Evolutionary conservation across 1,140 invertebrate genomes (phyloP), one percentile per base, ranked within the genome.

Genomic region (Bursaphelenchus mucronatus): DNA sequence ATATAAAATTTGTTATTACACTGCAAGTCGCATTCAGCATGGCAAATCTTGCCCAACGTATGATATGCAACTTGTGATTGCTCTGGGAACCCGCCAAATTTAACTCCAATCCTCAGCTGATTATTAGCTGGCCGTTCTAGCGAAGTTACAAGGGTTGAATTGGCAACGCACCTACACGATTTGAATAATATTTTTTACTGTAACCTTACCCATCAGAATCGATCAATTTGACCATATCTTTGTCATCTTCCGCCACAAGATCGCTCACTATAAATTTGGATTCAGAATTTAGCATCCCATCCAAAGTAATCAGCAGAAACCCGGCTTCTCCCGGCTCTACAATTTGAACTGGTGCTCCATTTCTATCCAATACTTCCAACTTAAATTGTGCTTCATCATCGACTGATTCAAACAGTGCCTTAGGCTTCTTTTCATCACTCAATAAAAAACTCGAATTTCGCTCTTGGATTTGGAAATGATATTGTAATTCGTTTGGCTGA

Each of bases 41-140:
- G 11, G 30, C 64, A 66, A 8, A 47, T 44, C 64, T 66, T 66
- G 8, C 67, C 64, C 40, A 66, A 47, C 19, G 66, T 63, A 15
- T 66, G 64, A 55, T 66, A 66, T 30, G 64, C 47, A 7, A 66
- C 64, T n/a, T 52, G 19, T 39, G 64, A 41, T 54, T 66, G 64
- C n/a, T 66, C 64, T 10, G 15, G 21, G 45, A 66, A 66, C 4
- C 64, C 64, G 6, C 44, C 47, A 17, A 66, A 66, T 53, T 30
- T n/a, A 21, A 66, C 67, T 8, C 45, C 64, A 11, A 66, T 68
- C 41, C 44, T 51, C 15, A 66, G 9, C 17, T 51, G 21, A 41
- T 51, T 66, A 19, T 9, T 15, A 17, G 44, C 10, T 3, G 52
- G 41, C 52, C 64, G n/a, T 30, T 66, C 46, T 21, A 66, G 15